These are phyloP conservation scores for Pangasius sanitwongsei DNA, from an alignment of 2,797 vertebrate species.

Conservation along the genomic window DNA sequence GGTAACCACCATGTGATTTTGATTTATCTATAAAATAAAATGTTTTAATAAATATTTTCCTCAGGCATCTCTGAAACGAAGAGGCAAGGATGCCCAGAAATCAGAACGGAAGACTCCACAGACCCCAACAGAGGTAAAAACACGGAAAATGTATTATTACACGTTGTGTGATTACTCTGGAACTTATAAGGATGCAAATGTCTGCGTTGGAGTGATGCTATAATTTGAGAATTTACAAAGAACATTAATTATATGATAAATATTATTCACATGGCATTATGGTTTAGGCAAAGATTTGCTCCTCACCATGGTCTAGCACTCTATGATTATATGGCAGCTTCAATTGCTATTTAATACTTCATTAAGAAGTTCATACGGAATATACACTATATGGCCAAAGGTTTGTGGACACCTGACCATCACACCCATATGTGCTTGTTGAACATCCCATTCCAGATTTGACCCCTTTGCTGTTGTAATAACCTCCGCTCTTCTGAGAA, in stretches of 20 bases:
- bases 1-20: neutral
- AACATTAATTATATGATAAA: neutral
- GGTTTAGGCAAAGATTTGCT: neutral
- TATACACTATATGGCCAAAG: neutral
- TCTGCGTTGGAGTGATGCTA: neutral
- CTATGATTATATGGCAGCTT: neutral
- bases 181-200: neutral
- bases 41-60: conserved; percentile 50
- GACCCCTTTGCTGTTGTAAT: neutral
- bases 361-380: neutral
- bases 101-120: conserved; percentile 87
- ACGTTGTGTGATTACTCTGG: neutral
- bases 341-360: neutral
- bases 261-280: neutral
- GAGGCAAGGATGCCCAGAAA: conserved; percentile 91
- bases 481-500: neutral
- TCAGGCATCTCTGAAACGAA: conserved; percentile 93
- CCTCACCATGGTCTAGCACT: neutral
- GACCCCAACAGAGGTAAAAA: conserved; percentile 87
- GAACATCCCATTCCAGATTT: neutral
- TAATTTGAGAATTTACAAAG: neutral
- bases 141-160: neutral
- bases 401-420: neutral
- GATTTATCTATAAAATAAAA: neutral
- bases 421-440: neutral